Evolutionary conservation across 2,113 vertebrate species (phyloP).

Genomic region (Trachemys scripta): DNA sequence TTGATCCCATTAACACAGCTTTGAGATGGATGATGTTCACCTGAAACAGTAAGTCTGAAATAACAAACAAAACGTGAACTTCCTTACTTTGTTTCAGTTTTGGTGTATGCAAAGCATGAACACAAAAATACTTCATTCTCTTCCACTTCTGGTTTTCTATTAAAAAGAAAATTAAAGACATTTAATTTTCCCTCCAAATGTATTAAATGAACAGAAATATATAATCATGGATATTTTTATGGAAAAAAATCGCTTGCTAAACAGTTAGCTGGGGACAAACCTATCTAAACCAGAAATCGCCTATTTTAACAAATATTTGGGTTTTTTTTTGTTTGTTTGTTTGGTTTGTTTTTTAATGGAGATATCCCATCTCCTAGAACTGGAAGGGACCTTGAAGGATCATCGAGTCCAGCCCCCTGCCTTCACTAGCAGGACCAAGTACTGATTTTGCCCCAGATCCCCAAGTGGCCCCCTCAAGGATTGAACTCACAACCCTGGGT

Average conservation of each 20-base stretch:
- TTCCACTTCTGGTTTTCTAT: neutral
- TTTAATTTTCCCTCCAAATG: neutral
- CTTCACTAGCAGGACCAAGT: too few relatives aligned
- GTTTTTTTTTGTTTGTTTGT: too few relatives aligned
- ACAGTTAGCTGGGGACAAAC: neutral
- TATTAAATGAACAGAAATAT: neutral
- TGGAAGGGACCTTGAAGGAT: too few relatives aligned
- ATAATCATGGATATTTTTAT: neutral
- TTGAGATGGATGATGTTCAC: constrained; percentile 50
- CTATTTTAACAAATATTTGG: neutral
- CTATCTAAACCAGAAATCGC: neutral
- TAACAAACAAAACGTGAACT: neutral
- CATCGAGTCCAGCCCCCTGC: too few relatives aligned
- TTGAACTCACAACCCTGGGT: too few relatives aligned
- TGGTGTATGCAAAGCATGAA: constrained; percentile 16
- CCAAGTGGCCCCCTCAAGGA: too few relatives aligned
- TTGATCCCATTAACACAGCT: constrained; percentile 62
- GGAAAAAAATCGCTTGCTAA: neutral
- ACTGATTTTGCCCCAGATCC: too few relatives aligned
- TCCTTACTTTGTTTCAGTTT: constrained; percentile 40
- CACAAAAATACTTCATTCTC: neutral
- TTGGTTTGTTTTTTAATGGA: too few relatives aligned
- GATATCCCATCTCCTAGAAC: too few relatives aligned
- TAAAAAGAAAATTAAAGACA: neutral
- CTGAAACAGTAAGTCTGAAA: constrained; percentile 18